Evolutionary conservation across 1,140 invertebrate genomes (phyloP), one percentile per base, ranked within the genome.

Genomic region (Lasioglossum albipes): DNA sequence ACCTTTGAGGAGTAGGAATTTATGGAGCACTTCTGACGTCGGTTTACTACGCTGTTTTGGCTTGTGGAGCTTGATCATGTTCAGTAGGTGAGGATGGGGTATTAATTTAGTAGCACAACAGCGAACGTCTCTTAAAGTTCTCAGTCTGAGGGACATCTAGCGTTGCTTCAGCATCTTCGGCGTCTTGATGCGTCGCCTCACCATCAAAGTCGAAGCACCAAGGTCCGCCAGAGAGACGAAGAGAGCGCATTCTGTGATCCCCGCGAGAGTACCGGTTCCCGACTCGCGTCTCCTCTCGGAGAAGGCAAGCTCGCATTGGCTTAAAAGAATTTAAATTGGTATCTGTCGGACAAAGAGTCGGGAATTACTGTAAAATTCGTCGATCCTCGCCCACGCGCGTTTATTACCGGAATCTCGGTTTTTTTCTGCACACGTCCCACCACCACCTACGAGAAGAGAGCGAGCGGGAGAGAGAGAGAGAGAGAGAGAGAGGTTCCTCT

Each of bases 311-410:
- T 77, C 79, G 87, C 83, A 85, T 80, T 81, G 81, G 84, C 86
- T 88, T 84, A 84, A 87, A 90, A 88, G 90, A 91, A 91, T 91
- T 91, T 91, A 91, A 91, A 91, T 91, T 91, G 89, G 88, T 83
- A 88, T 89, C 88, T 83, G 85, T 81, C 68, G 86, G 84, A 83
- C 89, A 90, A 90, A 89, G 85, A 88, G 72, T 78, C 84, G 84
- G 85, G 87, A 90, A 90, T 90, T 90, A 90, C 89, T 90, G 85
- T 89, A 89, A 91, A 91, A 91, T 90, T 91, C 89, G 89, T 86
- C 85, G 88, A 90, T 90, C 84, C 70, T 87, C 91, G 89, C 91
- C 90, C 90, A 91, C 89, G 87, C 90, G 88, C 85, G 87, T 90
- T 90, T 90, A 91, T 91, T 90, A 89, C 88, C 84, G 71, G 81